A percentile compares a stretch with the other conserved stretches of the same genome.
Conservation (phyloP, 1,140 invertebrate genomes). For the Drosophila tani region DNA sequence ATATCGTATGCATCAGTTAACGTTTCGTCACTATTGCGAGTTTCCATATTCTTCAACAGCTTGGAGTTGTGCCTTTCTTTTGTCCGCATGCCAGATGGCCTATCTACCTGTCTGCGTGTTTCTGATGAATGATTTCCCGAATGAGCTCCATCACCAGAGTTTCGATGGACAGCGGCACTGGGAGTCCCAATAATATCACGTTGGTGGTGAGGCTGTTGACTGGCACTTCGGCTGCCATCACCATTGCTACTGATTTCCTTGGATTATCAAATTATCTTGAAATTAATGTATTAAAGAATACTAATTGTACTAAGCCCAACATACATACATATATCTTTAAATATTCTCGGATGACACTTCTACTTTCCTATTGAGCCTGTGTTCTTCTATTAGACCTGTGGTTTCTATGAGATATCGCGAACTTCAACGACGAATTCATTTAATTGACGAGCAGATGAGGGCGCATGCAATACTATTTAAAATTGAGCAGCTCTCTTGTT, state of each 20-base stretch:
- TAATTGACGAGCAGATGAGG: not conserved
- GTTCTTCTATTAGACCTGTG: not conserved
- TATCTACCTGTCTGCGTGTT: constrained; percentile 6
- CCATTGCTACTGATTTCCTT: constrained; percentile 18
- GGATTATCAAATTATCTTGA: not conserved
- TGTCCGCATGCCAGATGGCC: constrained; percentile 1
- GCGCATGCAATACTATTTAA: constrained; percentile 28
- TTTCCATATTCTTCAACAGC: constrained; percentile 23
- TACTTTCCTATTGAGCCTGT: not conserved
- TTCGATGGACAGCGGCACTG: not conserved
- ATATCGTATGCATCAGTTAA: constrained; percentile 35
- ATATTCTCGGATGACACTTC: constrained; percentile 5
- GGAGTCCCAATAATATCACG: not conserved
- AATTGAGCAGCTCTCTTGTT: constrained; percentile 27
- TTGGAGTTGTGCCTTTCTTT: not conserved
- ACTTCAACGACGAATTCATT: constrained; percentile 18
- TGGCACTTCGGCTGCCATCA: constrained; percentile 7
- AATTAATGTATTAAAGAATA: too few species aligned
- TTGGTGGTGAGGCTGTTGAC: constrained; percentile 14
- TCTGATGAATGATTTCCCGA: constrained; percentile 49
- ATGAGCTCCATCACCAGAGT: constrained; percentile 25
- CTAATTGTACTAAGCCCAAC: constrained; percentile 1
- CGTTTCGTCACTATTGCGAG: constrained; percentile 28
- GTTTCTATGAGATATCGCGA: constrained; percentile 12
- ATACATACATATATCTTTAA: not conserved